A percentile compares a stretch with the other conserved stretches of the same genome.
Evolutionary conservation across 2,888 invertebrate species (phyloP).

Genomic region (Amblyjoppa fuscipennis): DNA sequence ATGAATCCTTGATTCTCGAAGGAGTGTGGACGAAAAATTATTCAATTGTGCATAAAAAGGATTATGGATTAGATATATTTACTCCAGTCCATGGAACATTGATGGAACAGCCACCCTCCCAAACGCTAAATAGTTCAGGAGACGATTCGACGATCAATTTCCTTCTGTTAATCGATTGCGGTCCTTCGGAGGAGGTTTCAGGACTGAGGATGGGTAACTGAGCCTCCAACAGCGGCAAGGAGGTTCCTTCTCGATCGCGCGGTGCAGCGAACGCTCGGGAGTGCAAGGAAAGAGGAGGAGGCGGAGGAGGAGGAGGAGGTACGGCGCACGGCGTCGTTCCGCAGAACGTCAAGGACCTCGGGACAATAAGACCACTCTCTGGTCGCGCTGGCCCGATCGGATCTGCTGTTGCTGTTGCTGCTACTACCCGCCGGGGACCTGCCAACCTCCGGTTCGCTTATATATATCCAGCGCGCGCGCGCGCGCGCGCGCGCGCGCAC

Average conservation of each 20-base stretch:
- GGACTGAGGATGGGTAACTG: constrained; percentile 52
- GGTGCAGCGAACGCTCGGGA: constrained; percentile 36
- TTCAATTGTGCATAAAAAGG: background rate
- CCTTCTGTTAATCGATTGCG: constrained; percentile 52
- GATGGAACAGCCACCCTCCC: background rate
- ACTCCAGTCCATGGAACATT: background rate
- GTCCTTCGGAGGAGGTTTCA: constrained; percentile 24
- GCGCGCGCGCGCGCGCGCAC: too few relatives aligned
- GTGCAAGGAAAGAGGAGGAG: constrained; percentile 29
- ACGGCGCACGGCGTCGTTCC: constrained; percentile 59
- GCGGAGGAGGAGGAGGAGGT: constrained; percentile 45
- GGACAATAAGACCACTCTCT: constrained; percentile 76
- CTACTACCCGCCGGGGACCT: constrained; percentile 70
- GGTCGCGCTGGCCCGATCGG: constrained; percentile 73
- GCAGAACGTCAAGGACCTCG: constrained; percentile 75
- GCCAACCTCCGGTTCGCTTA: constrained; percentile 70
- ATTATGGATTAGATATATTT: background rate
- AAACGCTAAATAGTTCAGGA: background rate
- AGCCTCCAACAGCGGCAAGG: constrained; percentile 22
- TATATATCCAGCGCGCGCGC: constrained; percentile 36
- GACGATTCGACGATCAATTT: constrained; percentile 52
- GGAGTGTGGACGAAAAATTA: background rate
- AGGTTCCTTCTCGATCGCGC: constrained; percentile 37
- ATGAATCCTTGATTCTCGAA: background rate
- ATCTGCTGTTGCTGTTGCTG: constrained; percentile 73